These are phyloP conservation scores for Eidolon dupreanum DNA, from an alignment of 2,797 vertebrate genomes.

Conservation along the genomic window DNA sequence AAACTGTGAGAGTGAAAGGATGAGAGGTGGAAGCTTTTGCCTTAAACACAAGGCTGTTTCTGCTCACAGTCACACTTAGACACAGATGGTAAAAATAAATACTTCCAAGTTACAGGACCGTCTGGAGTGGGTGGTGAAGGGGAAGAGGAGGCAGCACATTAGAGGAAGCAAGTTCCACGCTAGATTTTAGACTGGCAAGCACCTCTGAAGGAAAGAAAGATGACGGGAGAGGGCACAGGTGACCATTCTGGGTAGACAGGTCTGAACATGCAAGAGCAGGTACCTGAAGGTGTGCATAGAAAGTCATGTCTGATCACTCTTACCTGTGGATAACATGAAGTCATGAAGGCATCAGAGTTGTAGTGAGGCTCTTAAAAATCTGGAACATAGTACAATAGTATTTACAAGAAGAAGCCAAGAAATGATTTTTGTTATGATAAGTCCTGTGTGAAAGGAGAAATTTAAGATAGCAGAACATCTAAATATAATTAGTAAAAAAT, in stretches of 20 bases:
- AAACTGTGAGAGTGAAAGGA: not conserved
- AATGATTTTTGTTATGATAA: not conserved
- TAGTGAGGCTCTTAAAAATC: not conserved
- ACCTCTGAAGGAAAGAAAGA: not conserved
- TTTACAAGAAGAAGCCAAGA: slow-evolving; percentile 31
- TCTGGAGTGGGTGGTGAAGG: not conserved
- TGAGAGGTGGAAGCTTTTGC: not conserved
- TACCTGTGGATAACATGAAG: not conserved
- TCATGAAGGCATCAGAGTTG: not conserved
- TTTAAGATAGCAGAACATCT: not conserved
- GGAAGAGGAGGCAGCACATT: not conserved
- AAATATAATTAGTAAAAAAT: not conserved
- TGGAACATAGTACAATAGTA: not conserved
- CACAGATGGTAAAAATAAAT: slow-evolving; percentile 67
- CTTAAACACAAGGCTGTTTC: slow-evolving; percentile 46
- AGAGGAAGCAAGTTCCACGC: not conserved
- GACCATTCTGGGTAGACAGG: not conserved
- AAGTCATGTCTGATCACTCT: not conserved
- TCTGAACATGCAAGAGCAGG: not conserved
- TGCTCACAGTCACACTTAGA: slow-evolving; percentile 27
- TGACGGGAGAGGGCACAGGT: not conserved
- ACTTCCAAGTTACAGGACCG: not conserved
- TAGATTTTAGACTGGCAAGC: not conserved
- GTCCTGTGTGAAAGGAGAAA: not conserved
- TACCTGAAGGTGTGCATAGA: not conserved